phyloP scores from a whole-genome alignment of 2,888 invertebrate species.

The Ariolimax columbianus region DNA sequence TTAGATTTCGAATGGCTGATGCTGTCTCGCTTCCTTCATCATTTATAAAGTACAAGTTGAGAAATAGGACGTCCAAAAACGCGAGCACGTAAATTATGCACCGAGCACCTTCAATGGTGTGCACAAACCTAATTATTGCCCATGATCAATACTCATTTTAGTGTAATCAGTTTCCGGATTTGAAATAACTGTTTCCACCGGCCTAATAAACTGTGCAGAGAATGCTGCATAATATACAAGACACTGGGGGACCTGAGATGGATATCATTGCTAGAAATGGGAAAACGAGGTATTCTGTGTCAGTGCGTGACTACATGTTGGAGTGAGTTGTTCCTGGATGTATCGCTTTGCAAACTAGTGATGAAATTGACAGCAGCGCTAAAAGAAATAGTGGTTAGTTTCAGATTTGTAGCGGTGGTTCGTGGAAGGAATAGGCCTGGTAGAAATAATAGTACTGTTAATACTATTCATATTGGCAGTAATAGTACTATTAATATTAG shows the following conservation, averaged over 20 bases:
- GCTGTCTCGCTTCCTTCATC: slow-evolving; percentile 39
- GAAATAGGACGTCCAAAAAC: background rate
- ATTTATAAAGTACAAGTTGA: slow-evolving; percentile 37
- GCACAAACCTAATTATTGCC: slow-evolving; percentile 39
- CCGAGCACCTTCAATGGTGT: slow-evolving; percentile 2
- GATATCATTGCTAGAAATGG: background rate
- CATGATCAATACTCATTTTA: slow-evolving; percentile 34
- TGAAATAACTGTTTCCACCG: background rate
- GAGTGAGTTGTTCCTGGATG: background rate
- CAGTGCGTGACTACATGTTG: background rate
- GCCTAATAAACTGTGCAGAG: background rate
- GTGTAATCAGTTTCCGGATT: slow-evolving; percentile 20
- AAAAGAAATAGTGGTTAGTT: background rate
- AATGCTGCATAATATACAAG: background rate
- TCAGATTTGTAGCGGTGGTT: background rate
- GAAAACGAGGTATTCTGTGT: background rate
- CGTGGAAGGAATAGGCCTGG: too few species aligned
- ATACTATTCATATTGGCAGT: too few species aligned
- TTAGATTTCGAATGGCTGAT: slow-evolving; percentile 19
- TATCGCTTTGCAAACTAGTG: background rate
- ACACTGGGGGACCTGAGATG: background rate
- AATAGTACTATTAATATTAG: background rate
- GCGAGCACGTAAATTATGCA: slow-evolving; percentile 40
- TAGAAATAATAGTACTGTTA: too few species aligned
- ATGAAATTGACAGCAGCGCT: background rate